A percentile compares a stretch with the other conserved stretches of the same genome.
phyloP scores from a whole-genome alignment of 64 coral and sea anemone genomes.

The Montipora sp. region DNA sequence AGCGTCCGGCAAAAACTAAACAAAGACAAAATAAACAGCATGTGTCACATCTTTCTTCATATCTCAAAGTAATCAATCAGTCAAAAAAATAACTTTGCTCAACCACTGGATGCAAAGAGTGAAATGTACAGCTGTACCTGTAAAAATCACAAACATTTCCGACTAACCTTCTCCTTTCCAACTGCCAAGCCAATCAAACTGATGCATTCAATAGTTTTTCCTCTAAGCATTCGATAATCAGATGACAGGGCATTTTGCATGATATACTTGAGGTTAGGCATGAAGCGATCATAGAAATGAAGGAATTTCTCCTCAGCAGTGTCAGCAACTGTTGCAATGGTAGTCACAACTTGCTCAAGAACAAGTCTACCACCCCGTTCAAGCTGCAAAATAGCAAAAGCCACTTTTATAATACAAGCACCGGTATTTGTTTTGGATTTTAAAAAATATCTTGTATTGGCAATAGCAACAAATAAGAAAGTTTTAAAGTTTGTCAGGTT shows the following conservation, averaged over 20 bases:
- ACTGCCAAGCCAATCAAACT: conserved; percentile 98
- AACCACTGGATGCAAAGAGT: too few relatives aligned
- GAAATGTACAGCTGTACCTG: too few relatives aligned
- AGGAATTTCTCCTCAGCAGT: conserved; percentile 96
- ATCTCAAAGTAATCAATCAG: too few relatives aligned
- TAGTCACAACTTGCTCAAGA: conserved; percentile 95
- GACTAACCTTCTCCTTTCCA: conserved; percentile 89
- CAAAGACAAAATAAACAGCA: background rate
- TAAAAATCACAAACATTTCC: too few relatives aligned
- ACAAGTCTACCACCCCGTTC: conserved; percentile 93
- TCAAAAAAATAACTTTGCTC: too few relatives aligned
- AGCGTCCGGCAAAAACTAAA: conserved; percentile 88
- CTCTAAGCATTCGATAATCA: conserved; percentile 88
- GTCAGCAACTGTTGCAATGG: conserved; percentile 92
- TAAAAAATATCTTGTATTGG: too few relatives aligned
- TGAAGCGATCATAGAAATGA: conserved; percentile 92
- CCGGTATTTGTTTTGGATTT: too few relatives aligned
- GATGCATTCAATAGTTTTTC: conserved; percentile 98
- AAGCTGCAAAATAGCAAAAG: conserved; percentile 54
- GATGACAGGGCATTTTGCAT: conserved; percentile 88
- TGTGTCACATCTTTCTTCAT: background rate
- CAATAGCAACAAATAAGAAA: too few relatives aligned
- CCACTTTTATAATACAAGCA: too few relatives aligned
- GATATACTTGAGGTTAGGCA: conserved; percentile 92
- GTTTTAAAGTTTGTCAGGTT: too few relatives aligned